Evolutionary conservation across 1,140 invertebrate genomes (phyloP).

Genomic region (Parapsyche elsis): DNA sequence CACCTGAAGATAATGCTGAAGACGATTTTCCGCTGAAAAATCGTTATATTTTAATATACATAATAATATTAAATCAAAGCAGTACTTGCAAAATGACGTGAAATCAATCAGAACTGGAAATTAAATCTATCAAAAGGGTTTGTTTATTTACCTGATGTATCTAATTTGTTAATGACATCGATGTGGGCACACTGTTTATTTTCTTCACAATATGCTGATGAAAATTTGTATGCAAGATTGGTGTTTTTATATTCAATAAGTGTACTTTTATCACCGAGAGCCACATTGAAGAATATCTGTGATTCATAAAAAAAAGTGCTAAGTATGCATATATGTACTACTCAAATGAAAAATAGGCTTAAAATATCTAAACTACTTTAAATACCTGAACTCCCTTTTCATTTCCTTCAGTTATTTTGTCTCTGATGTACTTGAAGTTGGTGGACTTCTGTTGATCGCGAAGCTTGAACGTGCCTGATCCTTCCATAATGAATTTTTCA

Average conservation of each 20-base stretch:
- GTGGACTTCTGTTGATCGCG: constrained; percentile 74
- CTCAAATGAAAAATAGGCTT: not conserved
- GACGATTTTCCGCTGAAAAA: not conserved
- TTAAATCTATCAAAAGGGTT: not conserved
- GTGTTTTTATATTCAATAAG: constrained; percentile 76
- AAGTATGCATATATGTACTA: constrained; percentile 10
- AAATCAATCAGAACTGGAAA: not conserved
- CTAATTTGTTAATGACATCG: constrained; percentile 73
- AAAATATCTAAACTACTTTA: not conserved
- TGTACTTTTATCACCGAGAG: constrained; percentile 66
- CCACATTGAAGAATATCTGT: constrained; percentile 67
- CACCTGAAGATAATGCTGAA: constrained; percentile 52
- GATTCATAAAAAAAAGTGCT: constrained; percentile 39
- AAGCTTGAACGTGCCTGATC: constrained; percentile 74
- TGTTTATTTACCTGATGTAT: constrained; percentile 54
- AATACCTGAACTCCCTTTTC: constrained; percentile 73
- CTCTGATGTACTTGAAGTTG: constrained; percentile 77
- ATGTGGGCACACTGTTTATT: constrained; percentile 80
- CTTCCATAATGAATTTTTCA: constrained; percentile 77
- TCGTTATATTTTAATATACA: too few relatives aligned
- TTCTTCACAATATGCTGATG: constrained; percentile 79
- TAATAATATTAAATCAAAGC: too few relatives aligned
- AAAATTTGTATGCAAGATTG: constrained; percentile 75
- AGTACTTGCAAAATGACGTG: too few relatives aligned
- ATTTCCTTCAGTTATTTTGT: constrained; percentile 69